A percentile compares a stretch with the other conserved stretches of the same genome.
Evolutionary conservation across 1,140 invertebrate genomes (phyloP).

Genomic region (Mya arenaria): DNA sequence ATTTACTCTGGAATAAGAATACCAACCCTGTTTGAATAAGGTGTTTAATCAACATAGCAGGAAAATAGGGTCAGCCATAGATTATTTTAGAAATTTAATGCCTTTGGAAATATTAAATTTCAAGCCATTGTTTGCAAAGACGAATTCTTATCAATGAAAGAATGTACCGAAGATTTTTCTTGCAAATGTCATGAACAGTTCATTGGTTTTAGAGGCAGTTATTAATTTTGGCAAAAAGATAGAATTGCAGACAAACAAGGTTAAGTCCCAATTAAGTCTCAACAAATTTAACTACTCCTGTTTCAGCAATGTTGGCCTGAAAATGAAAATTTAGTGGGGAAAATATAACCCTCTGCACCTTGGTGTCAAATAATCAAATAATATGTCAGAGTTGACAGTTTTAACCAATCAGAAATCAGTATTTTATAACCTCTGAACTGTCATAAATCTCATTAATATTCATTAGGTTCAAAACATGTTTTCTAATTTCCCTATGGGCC

Average conservation of each 20-base stretch:
- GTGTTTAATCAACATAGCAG: constrained; percentile 51
- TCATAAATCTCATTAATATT: constrained; percentile 49
- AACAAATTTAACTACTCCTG: too few species aligned
- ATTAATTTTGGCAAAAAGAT: too few species aligned
- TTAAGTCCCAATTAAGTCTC: too few species aligned
- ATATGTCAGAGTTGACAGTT: background rate
- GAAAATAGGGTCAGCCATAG: constrained; percentile 43
- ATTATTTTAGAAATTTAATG: constrained; percentile 59
- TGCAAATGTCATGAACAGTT: background rate
- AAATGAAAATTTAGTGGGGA: too few species aligned
- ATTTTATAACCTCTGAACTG: constrained; percentile 35
- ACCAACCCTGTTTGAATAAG: constrained; percentile 48
- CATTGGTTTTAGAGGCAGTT: too few species aligned
- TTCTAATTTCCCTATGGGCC: constrained; percentile 47
- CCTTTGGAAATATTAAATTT: constrained; percentile 56
- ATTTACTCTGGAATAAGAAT: constrained; percentile 57
- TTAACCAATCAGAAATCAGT: constrained; percentile 11
- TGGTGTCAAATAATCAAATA: too few species aligned
- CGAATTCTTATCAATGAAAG: constrained; percentile 44
- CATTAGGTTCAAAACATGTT: constrained; percentile 31
- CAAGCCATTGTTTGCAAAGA: constrained; percentile 35
- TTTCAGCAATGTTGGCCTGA: too few species aligned
- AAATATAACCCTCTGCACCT: too few species aligned
- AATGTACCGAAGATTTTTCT: background rate
- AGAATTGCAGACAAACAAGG: too few species aligned